phyloP scores from a whole-genome alignment of 2,888 invertebrate genomes.

The Drosophila seclusa region DNA sequence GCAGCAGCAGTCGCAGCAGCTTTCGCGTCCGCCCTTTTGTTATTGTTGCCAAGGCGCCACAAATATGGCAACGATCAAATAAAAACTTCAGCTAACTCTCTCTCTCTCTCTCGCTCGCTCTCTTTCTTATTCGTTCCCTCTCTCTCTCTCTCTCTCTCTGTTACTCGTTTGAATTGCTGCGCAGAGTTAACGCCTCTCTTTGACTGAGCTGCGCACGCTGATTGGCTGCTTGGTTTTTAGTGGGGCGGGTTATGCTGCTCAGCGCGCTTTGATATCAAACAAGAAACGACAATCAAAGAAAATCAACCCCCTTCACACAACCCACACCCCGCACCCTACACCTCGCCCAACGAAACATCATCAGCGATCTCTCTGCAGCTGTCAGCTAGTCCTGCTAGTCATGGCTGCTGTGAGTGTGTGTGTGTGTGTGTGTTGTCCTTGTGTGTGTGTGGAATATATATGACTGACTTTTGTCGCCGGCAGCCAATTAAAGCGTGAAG shows the following conservation, averaged over 20 bases:
- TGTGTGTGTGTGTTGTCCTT: conserved; percentile 24
- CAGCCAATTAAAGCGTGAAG: conserved; percentile 85
- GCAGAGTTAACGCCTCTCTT: conserved; percentile 55
- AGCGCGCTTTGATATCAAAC: conserved; percentile 72
- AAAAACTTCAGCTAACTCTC: conserved; percentile 34
- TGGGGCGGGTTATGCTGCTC: conserved; percentile 64
- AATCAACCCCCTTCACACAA: conserved; percentile 41
- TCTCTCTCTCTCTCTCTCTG: not conserved
- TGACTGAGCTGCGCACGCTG: conserved; percentile 54
- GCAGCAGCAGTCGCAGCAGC: conserved; percentile 49
- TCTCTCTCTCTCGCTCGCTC: conserved; percentile 14
- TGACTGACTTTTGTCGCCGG: conserved; percentile 79
- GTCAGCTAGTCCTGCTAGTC: conserved; percentile 57
- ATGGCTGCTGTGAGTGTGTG: conserved; percentile 40
- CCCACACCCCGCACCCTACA: too few relatives aligned
- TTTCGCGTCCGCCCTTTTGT: conserved; percentile 71
- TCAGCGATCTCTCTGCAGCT: conserved; percentile 68
- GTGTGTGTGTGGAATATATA: conserved; percentile 58
- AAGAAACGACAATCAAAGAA: conserved; percentile 51
- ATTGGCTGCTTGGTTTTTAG: conserved; percentile 52
- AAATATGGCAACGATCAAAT: conserved; percentile 84
- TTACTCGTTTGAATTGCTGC: conserved; percentile 58
- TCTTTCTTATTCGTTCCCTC: conserved; percentile 18
- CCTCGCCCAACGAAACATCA: conserved; percentile 25
- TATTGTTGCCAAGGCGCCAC: conserved; percentile 61